Percentiles rank a stretch among this genome's conserved stretches.
These are phyloP conservation scores for Leucosticte australis DNA, from an alignment of 2,113 vertebrate species.

Conservation along the genomic window DNA sequence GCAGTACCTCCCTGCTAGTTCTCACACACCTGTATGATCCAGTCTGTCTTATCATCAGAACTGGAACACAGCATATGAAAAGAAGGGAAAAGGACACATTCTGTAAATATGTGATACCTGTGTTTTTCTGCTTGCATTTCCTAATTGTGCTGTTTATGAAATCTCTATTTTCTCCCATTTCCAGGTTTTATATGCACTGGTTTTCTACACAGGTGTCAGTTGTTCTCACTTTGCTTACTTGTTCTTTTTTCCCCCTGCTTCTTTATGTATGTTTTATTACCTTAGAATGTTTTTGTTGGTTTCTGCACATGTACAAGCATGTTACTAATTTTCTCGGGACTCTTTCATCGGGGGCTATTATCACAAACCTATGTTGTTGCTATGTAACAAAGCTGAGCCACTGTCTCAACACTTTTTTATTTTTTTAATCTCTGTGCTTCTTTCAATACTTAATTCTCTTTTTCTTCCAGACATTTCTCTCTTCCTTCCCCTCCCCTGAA, in stretches of 20 bases:
- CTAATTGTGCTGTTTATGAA: neutral
- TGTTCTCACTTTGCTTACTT: neutral
- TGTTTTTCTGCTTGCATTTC: neutral
- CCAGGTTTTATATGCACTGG: neutral
- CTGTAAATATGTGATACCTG: neutral
- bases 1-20: neutral
- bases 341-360: neutral
- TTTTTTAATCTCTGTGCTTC: neutral
- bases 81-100: neutral
- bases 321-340: neutral
- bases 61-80: neutral
- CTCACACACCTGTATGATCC: neutral
- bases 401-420: neutral
- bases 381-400: neutral
- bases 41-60: neutral
- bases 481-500: neutral
- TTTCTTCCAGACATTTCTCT: neutral
- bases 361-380: neutral
- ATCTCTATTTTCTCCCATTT: neutral
- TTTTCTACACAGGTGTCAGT: rapidly evolving
- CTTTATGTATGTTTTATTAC: neutral
- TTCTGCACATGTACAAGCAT: neutral
- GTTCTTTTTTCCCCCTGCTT: rapidly evolving
- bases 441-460: constrained; percentile 2
- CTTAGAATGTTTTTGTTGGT: neutral